phyloP scores from a whole-genome alignment of 1,140 invertebrate species.

The Plodia interpunctella region DNA sequence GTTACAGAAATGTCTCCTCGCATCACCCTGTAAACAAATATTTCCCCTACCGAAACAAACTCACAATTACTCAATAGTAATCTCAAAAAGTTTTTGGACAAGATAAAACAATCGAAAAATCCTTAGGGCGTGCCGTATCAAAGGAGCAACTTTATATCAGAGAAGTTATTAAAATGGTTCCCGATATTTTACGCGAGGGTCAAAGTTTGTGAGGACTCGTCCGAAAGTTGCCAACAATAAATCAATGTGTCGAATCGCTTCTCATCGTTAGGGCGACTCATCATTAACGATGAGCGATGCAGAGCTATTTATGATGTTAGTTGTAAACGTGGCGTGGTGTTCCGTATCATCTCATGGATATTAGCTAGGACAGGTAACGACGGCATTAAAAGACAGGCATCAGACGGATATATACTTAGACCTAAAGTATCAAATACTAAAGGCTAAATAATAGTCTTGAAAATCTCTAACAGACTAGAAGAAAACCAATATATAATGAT shows the following conservation, averaged over 20 bases:
- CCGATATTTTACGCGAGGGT: constrained; percentile 59
- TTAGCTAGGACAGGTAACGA: no score
- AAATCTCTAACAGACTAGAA: no score
- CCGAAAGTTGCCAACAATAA: constrained; percentile 56
- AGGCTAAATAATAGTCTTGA: no score
- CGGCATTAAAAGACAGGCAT: no score
- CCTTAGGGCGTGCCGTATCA: constrained; percentile 41
- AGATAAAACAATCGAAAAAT: constrained; percentile 4
- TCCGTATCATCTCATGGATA: no score
- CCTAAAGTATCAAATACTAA: no score
- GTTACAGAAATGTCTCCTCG: no score
- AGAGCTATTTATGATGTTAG: neutral
- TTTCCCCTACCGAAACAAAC: neutral
- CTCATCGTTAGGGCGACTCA: constrained; percentile 36
- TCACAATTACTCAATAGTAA: constrained; percentile 4
- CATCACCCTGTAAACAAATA: neutral
- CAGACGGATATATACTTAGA: no score
- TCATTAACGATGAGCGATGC: neutral
- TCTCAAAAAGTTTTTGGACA: neutral
- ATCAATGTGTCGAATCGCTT: constrained; percentile 70
- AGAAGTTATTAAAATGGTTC: constrained; percentile 54
- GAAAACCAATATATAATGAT: no score
- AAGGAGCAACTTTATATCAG: constrained; percentile 24
- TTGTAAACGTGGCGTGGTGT: no score
- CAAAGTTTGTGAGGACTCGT: constrained; percentile 32